Base-by-base conservation (phyloP, 2,888 invertebrate species). In the Tetramorium bicarinatum region DNA sequence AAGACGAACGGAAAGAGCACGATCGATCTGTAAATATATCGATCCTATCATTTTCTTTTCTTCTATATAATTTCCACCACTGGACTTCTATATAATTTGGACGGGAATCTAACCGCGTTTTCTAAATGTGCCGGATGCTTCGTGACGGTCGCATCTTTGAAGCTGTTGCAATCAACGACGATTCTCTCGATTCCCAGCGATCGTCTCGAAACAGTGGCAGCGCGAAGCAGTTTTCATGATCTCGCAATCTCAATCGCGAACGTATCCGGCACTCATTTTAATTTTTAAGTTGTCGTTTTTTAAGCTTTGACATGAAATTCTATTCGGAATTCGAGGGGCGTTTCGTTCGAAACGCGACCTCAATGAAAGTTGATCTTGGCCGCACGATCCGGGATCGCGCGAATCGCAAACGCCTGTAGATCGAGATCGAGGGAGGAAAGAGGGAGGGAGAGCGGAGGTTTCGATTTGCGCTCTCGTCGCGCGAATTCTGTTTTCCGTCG, bases 21-120 rank as follows among this genome's bases (percentile, higher is more conserved):
- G 21, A 82, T 47, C 25, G 13, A 82, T 38, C 18, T 75, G 21
- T 59, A 47, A 47, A 75, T 61, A 61, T 34, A 34, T 49, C 49
- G 34, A 76, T 54, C 66, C 49, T 49, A 38, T 38, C 11, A 11
- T 38, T 62, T 49, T 62, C 21, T 34, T 25, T 64, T 21, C 21
- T 64, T 64, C 25, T 25, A 25, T 2, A 29, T 77, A 52, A 77
- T 66, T 77, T 59, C 44, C 25, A 72, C 54, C 21, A 56, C 8
- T 56, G 54, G n/a, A n/a, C n/a, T 64, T 64, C 25, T 25, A 25
- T 2, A 29, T 77, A 52, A 77, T 66, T 77, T 59, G 54, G 56
- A 38, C 38, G 71, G 52, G 18, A 52, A 38, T 38, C 54, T 15
- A 25, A 66, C 25, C 66, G 25, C 18, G 44, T 25, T 44, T 9